A percentile compares a stretch with the other conserved stretches of the same genome.
These are phyloP conservation scores for Psilopsiagon aymara DNA, from an alignment of 2,113 vertebrate species.

Conservation along the genomic window DNA sequence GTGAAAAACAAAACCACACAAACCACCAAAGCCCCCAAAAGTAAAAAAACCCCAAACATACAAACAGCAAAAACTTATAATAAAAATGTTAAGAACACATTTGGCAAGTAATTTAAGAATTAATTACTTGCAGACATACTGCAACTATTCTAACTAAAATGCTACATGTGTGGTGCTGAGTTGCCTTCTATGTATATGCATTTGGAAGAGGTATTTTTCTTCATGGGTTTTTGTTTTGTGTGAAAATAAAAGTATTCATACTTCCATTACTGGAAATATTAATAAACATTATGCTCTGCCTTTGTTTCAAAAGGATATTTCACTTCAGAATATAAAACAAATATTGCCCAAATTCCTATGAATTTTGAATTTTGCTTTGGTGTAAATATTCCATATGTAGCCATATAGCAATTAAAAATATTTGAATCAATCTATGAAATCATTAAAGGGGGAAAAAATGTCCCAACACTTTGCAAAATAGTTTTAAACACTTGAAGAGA, in stretches of 20 bases:
- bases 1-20: not conserved
- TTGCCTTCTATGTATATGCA: not conserved
- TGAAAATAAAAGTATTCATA: not conserved
- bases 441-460: not conserved
- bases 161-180: not conserved
- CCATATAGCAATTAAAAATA: not conserved
- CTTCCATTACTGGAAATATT: not conserved
- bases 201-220: not conserved
- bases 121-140: not conserved
- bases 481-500: not conserved
- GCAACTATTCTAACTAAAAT: not conserved
- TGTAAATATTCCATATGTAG: not conserved
- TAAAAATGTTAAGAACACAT: not conserved
- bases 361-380: not conserved
- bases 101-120: not conserved
- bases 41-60: rapidly evolving
- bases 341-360: not conserved
- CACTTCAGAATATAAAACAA: not conserved
- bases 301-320: not conserved
- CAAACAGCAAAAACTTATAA: not conserved
- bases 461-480: not conserved
- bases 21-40: rapidly evolving
- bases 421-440: not conserved
- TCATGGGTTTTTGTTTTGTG: not conserved
- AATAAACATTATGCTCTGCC: not conserved